Base-by-base conservation (phyloP, 2,888 invertebrate genomes). In the Ditula angustiorana region DNA sequence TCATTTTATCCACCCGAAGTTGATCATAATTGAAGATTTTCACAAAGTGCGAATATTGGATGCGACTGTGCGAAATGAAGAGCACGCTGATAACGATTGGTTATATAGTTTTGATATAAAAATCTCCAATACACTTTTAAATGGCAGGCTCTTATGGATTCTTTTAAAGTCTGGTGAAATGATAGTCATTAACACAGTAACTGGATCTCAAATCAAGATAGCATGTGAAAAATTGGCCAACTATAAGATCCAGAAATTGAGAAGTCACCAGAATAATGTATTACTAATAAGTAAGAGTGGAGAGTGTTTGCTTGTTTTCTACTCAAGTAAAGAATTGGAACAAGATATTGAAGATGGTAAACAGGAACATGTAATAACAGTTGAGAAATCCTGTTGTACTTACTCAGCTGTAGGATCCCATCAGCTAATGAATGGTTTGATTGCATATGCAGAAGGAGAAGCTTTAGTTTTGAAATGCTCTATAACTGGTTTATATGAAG, bases 241-340 rank as follows among this genome's bases (percentile, higher is more conserved):
- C 67, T 82, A 83, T 41, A 85, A 82, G 76, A 75, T 90, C 26
- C 72, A 75, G 26, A 76, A 81, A 66, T 74, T 87, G 46, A 69
- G 70, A 67, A 72, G 67, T 21, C 71, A 70, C 64, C 69, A 73
- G 0, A 70, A 74, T 7, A 74, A 73, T 13, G 67, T 91, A 41
- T 68, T 80, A 67, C 74, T 92, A 28, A 70, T 83, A 11, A 91
- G 86, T 74, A 86, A 88, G 74, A 81, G 86, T 77, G 87, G 87
- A 16, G 90, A 91, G 70, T 76, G 74, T 7, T 80, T 88, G 37
- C 46, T 67, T 13, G 67, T 71, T 24, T 78, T 85, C 19, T 75
- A 75, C 46, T 72, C 68, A 21, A 62, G 70, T 19, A 70, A 80
- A 53, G 81, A 85, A 30, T 61, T 92, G 26, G 59, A 69, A 37